Evolutionary conservation across 2,113 vertebrate species (phyloP).

Genomic region (Gobio gobio): DNA sequence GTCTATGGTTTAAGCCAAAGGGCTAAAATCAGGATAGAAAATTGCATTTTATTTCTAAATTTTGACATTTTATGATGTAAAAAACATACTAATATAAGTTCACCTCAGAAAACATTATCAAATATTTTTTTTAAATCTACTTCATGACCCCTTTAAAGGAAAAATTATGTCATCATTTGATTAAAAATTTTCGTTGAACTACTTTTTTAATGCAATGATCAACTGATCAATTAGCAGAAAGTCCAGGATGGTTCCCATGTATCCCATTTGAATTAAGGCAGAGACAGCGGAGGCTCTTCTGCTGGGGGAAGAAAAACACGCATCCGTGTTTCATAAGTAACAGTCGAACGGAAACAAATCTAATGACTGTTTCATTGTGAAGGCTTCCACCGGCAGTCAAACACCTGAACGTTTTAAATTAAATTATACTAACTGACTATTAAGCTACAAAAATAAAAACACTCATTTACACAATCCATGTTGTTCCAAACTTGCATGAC

Average conservation of each 20-base stretch:
- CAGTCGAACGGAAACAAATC: background rate
- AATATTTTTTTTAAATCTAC: too few species aligned
- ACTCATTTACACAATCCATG: background rate
- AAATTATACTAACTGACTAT: background rate
- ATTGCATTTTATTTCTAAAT: too few species aligned
- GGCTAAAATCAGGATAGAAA: too few species aligned
- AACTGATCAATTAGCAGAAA: background rate
- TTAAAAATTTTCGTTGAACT: background rate
- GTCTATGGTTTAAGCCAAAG: too few species aligned
- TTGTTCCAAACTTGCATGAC: background rate
- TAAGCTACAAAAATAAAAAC: background rate
- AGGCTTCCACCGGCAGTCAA: background rate
- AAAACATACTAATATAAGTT: too few species aligned
- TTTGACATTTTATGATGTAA: too few species aligned
- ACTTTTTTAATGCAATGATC: background rate
- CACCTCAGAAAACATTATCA: too few species aligned
- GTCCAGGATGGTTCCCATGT: background rate
- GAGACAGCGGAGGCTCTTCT: conserved; percentile 56
- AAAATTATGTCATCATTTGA: background rate
- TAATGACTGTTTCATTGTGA: background rate
- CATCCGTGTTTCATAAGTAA: background rate
- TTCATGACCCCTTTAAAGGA: too few species aligned
- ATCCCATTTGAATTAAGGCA: conserved; percentile 32
- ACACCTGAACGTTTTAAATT: background rate
- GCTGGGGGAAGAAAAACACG: background rate